Evolutionary conservation across 2,888 invertebrate species (phyloP).

Genomic region (Fragum whitleyi): DNA sequence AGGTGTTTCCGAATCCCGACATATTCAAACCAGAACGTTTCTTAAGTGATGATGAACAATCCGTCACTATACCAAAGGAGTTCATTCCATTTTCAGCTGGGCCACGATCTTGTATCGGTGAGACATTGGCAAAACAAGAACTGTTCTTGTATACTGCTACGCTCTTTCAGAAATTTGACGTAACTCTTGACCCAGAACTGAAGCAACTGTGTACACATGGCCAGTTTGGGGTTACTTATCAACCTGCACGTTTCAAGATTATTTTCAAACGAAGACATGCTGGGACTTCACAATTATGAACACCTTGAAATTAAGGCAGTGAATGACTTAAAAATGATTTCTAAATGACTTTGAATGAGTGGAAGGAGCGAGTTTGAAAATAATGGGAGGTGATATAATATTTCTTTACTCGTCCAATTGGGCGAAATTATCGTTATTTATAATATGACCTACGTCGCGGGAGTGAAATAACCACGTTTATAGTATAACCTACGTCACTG

Average conservation of each 20-base stretch:
- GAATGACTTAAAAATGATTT: no score
- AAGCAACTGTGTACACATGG: not conserved
- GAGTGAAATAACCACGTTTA: no score
- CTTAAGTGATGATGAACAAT: slow-evolving; percentile 14
- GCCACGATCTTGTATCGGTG: slow-evolving; percentile 51
- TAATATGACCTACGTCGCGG: no score
- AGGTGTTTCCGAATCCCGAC: slow-evolving; percentile 38
- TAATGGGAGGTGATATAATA: no score
- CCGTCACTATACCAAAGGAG: slow-evolving; percentile 25
- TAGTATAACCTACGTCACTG: no score
- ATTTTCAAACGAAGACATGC: no score
- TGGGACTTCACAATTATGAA: no score
- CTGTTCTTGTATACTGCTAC: slow-evolving; percentile 46
- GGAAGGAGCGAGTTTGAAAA: no score
- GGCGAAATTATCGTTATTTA: no score
- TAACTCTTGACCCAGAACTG: slow-evolving; percentile 17
- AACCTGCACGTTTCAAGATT: slow-evolving; percentile 31
- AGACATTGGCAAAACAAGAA: slow-evolving; percentile 48
- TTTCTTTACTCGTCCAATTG: no score
- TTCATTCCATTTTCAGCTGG: slow-evolving; percentile 49
- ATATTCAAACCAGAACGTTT: slow-evolving; percentile 52
- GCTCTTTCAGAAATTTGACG: slow-evolving; percentile 41
- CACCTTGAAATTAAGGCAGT: no score
- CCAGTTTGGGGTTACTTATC: slow-evolving; percentile 41
- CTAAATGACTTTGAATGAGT: no score